These are phyloP conservation scores for Dendronephthya gigantea DNA, from an alignment of 64 coral and sea anemone species.

Conservation along the genomic window DNA sequence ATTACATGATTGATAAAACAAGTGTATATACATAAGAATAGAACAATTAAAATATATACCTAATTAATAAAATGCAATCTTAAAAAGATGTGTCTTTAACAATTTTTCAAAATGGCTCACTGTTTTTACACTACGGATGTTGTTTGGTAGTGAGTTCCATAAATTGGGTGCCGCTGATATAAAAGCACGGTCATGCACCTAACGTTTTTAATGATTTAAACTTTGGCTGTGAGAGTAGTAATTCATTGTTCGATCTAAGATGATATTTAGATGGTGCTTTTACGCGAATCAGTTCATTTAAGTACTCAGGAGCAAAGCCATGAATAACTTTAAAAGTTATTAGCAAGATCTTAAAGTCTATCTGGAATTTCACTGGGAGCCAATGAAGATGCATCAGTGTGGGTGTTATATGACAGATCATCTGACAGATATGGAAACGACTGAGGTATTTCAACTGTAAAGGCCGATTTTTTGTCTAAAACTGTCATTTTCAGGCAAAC, in stretches of 20 bases:
- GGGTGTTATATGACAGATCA: constrained; percentile 37
- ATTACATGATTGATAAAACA: no score
- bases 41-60: neutral
- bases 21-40: neutral
- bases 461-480: no score
- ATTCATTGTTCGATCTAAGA: neutral
- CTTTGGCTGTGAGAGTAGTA: neutral
- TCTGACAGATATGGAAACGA: no score
- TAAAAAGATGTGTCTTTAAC: neutral
- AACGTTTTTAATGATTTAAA: neutral
- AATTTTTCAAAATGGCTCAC: neutral
- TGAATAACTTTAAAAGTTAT: constrained; percentile 32
- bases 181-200: neutral
- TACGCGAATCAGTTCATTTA: constrained; percentile 6
- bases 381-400: constrained; percentile 36
- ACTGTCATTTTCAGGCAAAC: no score
- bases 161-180: neutral
- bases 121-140: neutral
- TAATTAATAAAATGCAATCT: neutral
- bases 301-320: constrained; percentile 28
- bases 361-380: constrained; percentile 31
- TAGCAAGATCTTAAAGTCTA: constrained; percentile 40
- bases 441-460: no score
- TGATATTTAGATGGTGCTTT: neutral
- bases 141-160: neutral